A percentile compares a stretch with the other conserved stretches of the same genome.
phyloP scores from a whole-genome alignment of 1,140 invertebrate species.

The Trichonephila inaurata region DNA sequence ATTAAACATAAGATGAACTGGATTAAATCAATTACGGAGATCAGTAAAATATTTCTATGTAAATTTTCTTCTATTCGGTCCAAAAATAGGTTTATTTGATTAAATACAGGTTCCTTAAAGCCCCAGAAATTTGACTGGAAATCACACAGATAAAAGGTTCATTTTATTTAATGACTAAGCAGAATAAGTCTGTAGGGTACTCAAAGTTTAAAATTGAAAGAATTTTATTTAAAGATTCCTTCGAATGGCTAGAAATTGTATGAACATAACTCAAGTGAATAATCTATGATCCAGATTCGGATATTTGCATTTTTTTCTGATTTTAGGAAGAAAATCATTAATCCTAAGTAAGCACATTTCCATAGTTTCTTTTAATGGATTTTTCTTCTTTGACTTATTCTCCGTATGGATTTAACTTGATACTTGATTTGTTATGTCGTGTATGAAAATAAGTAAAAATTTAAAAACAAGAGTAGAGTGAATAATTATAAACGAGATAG shows the following conservation, averaged over 20 bases:
- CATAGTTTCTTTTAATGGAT: conserved; percentile 3
- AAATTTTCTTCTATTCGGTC: not conserved
- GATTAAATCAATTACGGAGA: not conserved
- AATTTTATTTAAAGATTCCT: not conserved
- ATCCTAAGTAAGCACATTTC: not conserved
- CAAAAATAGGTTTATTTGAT: not conserved
- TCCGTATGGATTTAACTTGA: not conserved
- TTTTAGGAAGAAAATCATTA: not conserved
- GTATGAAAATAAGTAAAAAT: too few species aligned
- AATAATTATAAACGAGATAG: too few species aligned
- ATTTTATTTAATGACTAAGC: not conserved
- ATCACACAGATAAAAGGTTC: not conserved
- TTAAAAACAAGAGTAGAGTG: too few species aligned
- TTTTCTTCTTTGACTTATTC: not conserved
- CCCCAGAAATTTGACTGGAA: not conserved
- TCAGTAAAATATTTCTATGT: not conserved
- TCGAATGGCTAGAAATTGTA: not conserved
- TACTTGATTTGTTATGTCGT: not conserved
- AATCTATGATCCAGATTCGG: not conserved
- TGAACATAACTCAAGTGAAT: not conserved
- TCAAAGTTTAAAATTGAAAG: not conserved
- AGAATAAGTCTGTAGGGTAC: not conserved
- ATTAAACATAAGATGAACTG: not conserved
- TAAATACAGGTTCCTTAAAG: not conserved
- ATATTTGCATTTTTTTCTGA: conserved; percentile 19